Percentiles rank a stretch among this genome's conserved stretches.
Evolutionary conservation across 2,888 invertebrate species (phyloP).

Genomic region (Tetramorium bicarinatum): DNA sequence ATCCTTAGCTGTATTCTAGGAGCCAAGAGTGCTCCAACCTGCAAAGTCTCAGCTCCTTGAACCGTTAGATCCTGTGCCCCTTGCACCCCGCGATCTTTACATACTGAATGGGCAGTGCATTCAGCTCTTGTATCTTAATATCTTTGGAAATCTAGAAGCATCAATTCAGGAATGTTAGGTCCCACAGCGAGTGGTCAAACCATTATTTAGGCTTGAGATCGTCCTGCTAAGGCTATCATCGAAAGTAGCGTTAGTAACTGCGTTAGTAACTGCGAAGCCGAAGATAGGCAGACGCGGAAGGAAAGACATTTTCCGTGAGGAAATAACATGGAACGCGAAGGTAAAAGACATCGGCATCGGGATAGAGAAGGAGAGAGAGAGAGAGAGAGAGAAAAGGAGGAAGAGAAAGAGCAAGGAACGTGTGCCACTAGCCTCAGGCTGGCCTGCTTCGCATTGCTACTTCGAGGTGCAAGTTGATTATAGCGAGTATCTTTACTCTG

Average conservation of each 20-base stretch:
- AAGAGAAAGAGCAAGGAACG: constrained; percentile 69
- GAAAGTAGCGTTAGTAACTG: constrained; percentile 55
- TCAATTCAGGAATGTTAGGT: not conserved
- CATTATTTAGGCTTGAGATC: not conserved
- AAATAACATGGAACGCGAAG: constrained; percentile 48
- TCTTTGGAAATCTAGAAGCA: not conserved
- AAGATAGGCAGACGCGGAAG: constrained; percentile 46
- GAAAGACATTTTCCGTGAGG: constrained; percentile 49
- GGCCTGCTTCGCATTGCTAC: constrained; percentile 83
- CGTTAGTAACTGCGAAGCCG: constrained; percentile 54
- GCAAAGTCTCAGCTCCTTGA: constrained; percentile 12
- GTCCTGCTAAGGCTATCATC: constrained; percentile 23
- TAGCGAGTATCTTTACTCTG: constrained; percentile 59
- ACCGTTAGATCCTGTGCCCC: constrained; percentile 49
- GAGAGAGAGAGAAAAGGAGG: constrained; percentile 12
- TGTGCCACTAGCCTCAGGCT: constrained; percentile 81
- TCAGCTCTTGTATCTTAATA: not conserved
- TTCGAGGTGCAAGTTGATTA: constrained; percentile 76
- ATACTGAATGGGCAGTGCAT: not conserved
- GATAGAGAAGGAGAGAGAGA: not conserved
- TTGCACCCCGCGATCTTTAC: constrained; percentile 8
- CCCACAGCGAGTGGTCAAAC: not conserved
- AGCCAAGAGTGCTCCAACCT: constrained; percentile 35
- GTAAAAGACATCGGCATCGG: constrained; percentile 14
- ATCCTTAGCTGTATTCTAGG: constrained; percentile 38